Percentiles rank a stretch among this genome's conserved stretches.
Conservation (phyloP, 2,113 vertebrate species). For the Chascanopsetta lugubris region DNA sequence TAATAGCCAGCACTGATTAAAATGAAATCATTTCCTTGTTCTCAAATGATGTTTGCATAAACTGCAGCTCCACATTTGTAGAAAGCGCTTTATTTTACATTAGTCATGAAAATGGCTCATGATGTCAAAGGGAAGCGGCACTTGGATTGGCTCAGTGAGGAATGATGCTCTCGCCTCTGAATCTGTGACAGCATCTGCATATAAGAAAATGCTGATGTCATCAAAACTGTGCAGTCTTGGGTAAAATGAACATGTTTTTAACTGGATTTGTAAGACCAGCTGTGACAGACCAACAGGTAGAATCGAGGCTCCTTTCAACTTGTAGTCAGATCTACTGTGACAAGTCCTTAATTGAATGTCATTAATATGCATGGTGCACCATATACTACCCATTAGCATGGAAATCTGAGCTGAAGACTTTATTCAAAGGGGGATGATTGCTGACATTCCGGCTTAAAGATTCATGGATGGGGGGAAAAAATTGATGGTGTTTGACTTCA, state of each 20-base stretch:
- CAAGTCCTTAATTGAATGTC: neutral
- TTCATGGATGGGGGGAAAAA: too few species aligned
- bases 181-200: neutral
- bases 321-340: neutral
- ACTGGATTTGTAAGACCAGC: too few species aligned
- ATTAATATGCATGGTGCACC: neutral
- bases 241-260: neutral
- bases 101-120: neutral
- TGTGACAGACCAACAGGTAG: neutral
- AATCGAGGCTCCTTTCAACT: neutral
- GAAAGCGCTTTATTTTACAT: neutral
- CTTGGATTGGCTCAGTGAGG: neutral
- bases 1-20: neutral
- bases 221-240: neutral
- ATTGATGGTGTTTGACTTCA: too few species aligned
- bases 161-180: neutral
- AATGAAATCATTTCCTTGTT: neutral
- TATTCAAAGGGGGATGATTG: too few species aligned
- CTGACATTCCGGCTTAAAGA: too few species aligned
- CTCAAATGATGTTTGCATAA: neutral
- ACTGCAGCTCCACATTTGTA: neutral
- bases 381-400: neutral
- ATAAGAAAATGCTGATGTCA: neutral
- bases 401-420: neutral
- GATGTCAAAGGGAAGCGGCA: neutral